Evolutionary conservation across 2,113 vertebrate species (phyloP), one percentile per base, ranked within the genome.

Genomic region (Xiphorhynchus elegans): DNA sequence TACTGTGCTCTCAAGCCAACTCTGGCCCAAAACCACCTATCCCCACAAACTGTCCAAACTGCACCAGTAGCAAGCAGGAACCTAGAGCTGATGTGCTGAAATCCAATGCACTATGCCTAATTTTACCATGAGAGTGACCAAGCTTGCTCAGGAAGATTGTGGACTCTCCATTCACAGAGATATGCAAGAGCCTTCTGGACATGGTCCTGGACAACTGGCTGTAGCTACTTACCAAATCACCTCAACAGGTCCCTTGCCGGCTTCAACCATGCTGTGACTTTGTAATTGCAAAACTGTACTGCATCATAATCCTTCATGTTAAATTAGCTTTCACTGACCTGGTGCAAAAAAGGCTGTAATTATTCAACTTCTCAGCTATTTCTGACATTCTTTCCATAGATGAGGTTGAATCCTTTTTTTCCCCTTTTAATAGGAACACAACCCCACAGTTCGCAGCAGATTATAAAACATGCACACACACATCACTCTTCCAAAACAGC

Each of bases 321-420:
- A 35, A 81, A 50, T 94, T 69, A 6, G 8, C 58, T 94, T 91
- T 94, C 88, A 88, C 64, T 60, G 69, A 91, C 63, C 39, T 7
- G 10, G 69, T 72, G 1, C 69, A 87, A 93, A 78, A 60, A 74
- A 79, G 28, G 49, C 60, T 58, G 29, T 18, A 83, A 96, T 94
- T 94, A 93, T 87, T 91, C 77, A 59, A 55, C 74, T 89, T 92
- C 72, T 84, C 86, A 91, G 55, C 37, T 90, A 67, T 74, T 92
- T 76, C 67, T 88, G 68, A 93, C 93, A 90, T 84, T 85, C 56
- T 81, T 95, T 93, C 72, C 83, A 75, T 11, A 93, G 28, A 95
- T 77, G 69, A 94, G 74, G 62, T 78, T 94, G 77, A 94, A 94
- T 50, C 26, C 29, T 67, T 78, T 73, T 50, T 16, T 3, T 11